A percentile compares a stretch with the other conserved stretches of the same genome.
These are phyloP conservation scores for Saccostrea glomerata DNA, from an alignment of 1,140 invertebrate genomes.

Conservation along the genomic window DNA sequence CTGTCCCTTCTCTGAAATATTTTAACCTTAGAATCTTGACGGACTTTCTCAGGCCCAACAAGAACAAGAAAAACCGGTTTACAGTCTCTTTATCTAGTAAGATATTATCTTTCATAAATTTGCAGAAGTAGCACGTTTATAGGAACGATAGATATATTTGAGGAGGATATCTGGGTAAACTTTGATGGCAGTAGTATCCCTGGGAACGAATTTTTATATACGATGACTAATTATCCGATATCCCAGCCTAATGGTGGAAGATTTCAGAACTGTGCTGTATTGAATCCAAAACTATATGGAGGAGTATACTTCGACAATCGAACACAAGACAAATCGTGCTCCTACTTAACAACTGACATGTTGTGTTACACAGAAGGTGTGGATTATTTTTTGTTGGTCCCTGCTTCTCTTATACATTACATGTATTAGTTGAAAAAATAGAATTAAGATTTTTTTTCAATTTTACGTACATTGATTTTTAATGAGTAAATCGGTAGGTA, in stretches of 20 bases:
- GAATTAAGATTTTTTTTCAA: too few relatives aligned
- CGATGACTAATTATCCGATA: not conserved
- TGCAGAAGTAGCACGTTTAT: not conserved
- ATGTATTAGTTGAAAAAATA: too few relatives aligned
- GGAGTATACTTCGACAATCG: not conserved
- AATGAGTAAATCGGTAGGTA: too few relatives aligned
- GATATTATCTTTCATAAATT: not conserved
- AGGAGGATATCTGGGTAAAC: not conserved
- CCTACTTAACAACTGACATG: not conserved
- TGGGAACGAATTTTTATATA: not conserved
- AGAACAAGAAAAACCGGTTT: too few relatives aligned
- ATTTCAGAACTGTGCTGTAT: not conserved
- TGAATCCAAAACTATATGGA: not conserved
- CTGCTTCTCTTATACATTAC: not conserved
- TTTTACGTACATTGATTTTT: too few relatives aligned
- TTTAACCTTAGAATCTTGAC: too few relatives aligned
- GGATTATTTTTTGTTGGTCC: not conserved
- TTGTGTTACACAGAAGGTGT: not conserved
- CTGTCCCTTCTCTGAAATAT: too few relatives aligned
- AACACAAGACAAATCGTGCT: not conserved
- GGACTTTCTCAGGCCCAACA: too few relatives aligned
- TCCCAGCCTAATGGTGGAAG: not conserved
- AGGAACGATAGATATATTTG: not conserved
- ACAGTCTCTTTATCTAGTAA: too few relatives aligned
- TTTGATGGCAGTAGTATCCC: not conserved